A percentile compares a stretch with the other conserved stretches of the same genome.
These are phyloP conservation scores for Proales similis DNA, from an alignment of 1,140 invertebrate species.

Conservation along the genomic window DNA sequence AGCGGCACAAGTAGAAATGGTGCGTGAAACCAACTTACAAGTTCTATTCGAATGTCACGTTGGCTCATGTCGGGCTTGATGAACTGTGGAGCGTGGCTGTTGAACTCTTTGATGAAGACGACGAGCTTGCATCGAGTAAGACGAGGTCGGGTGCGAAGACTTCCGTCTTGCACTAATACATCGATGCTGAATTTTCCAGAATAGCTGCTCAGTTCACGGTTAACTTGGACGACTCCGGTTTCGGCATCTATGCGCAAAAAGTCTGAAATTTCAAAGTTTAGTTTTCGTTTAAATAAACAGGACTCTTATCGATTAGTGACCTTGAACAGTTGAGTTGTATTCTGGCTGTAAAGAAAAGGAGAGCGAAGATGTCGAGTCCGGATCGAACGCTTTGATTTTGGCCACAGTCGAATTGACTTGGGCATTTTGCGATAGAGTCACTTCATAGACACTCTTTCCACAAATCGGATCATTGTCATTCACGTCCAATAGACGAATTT, in stretches of 20 bases:
- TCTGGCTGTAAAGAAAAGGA: too few relatives aligned
- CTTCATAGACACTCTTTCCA: slow-evolving; percentile 9
- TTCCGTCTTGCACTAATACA: not conserved
- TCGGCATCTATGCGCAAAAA: slow-evolving; percentile 7
- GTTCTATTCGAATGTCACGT: slow-evolving; percentile 15
- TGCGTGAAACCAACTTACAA: not conserved
- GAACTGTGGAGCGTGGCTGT: slow-evolving; percentile 15
- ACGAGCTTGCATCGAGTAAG: not conserved
- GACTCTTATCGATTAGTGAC: too few relatives aligned
- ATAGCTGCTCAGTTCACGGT: slow-evolving; percentile 13
- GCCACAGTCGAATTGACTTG: not conserved
- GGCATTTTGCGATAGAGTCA: slow-evolving; percentile 10
- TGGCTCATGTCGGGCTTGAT: slow-evolving; percentile 11
- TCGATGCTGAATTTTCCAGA: slow-evolving; percentile 4
- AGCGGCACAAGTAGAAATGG: not conserved
- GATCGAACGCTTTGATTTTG: slow-evolving; percentile 15
- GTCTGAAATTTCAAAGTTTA: slow-evolving; percentile 1
- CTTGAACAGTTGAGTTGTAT: too few relatives aligned
- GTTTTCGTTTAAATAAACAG: too few relatives aligned
- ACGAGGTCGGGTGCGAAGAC: not conserved
- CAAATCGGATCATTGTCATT: slow-evolving; percentile 31
- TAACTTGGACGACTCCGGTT: slow-evolving; percentile 11
- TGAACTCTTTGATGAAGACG: slow-evolving; percentile 9
- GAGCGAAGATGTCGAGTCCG: too few relatives aligned
- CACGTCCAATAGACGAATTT: slow-evolving; percentile 10